Conservation (phyloP, 2,888 invertebrate species). For the Tanaodytes sp. region DNA sequence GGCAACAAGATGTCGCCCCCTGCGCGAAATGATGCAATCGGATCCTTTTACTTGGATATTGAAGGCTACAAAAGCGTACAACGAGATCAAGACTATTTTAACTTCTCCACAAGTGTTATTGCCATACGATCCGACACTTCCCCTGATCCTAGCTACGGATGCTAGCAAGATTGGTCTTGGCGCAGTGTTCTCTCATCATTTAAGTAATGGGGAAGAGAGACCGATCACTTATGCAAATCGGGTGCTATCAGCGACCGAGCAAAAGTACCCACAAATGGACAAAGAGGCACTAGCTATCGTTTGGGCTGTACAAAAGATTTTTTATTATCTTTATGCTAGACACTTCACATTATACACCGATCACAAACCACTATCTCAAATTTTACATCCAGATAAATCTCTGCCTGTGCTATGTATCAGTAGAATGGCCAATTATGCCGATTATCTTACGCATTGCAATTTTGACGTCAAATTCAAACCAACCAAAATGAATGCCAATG, state of each 20-base stretch:
- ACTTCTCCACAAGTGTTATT: constrained; percentile 31
- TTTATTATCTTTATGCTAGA: constrained; percentile 1
- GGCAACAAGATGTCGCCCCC: constrained; percentile 17
- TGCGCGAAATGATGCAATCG: background rate
- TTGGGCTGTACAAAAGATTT: background rate
- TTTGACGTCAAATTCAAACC: constrained; percentile 10
- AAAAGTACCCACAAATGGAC: constrained; percentile 31
- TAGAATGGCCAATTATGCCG: constrained; percentile 33
- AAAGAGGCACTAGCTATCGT: constrained; percentile 28
- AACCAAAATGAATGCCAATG: constrained; percentile 21
- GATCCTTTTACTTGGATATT: constrained; percentile 6
- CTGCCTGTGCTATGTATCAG: constrained; percentile 28
- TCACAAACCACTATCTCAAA: constrained; percentile 29
- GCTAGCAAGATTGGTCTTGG: constrained; percentile 15
- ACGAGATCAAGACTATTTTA: constrained; percentile 12
- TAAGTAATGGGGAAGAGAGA: background rate
- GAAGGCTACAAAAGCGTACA: constrained; percentile 5
- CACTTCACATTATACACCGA: no score
- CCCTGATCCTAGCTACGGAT: constrained; percentile 24
- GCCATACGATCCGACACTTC: constrained; percentile 25
- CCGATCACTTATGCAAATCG: constrained; percentile 25
- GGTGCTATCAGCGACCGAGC: constrained; percentile 11
- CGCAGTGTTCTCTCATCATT: background rate
- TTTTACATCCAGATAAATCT: constrained; percentile 24
- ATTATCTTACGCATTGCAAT: constrained; percentile 29